Percentiles rank a stretch among this genome's conserved stretches.
Conservation (phyloP, 2,113 vertebrate genomes). For the Silurus meridionalis region DNA sequence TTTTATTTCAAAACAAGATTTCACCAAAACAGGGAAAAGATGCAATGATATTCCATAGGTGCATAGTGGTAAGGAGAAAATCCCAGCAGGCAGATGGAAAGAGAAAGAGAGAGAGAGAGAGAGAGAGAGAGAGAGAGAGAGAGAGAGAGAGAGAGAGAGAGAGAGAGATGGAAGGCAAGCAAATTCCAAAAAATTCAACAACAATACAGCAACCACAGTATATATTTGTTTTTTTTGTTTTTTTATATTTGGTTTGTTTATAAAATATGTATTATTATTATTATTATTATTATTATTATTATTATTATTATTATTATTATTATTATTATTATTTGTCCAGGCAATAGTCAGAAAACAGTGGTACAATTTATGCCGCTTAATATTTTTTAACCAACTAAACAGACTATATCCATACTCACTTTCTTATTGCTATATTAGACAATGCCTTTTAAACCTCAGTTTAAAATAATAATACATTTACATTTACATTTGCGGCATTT, state of each 20-base stretch:
- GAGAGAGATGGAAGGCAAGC: too few relatives aligned
- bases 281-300: too few relatives aligned
- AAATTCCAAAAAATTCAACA: background rate
- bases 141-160: slow-evolving; percentile 5
- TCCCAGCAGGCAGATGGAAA: background rate
- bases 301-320: too few relatives aligned
- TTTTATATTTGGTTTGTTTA: too few relatives aligned
- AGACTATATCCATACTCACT: background rate
- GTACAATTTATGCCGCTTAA: background rate
- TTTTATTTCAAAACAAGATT: background rate
- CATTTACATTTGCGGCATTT: too few relatives aligned
- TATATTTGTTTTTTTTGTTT: too few relatives aligned
- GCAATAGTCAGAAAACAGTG: background rate
- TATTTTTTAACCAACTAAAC: background rate
- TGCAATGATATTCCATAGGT: background rate
- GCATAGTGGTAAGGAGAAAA: background rate
- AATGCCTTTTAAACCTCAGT: background rate
- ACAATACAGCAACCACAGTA: too few relatives aligned
- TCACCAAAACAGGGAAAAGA: background rate
- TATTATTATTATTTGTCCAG: too few relatives aligned
- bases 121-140: slow-evolving; percentile 9
- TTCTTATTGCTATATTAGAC: background rate
- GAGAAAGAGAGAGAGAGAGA: background rate
- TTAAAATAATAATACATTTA: background rate
- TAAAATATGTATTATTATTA: too few relatives aligned